Percentiles rank a stretch among this genome's conserved stretches.
These are phyloP conservation scores for Muscidifurax raptorellus DNA, from an alignment of 1,140 invertebrate species.

Conservation along the genomic window DNA sequence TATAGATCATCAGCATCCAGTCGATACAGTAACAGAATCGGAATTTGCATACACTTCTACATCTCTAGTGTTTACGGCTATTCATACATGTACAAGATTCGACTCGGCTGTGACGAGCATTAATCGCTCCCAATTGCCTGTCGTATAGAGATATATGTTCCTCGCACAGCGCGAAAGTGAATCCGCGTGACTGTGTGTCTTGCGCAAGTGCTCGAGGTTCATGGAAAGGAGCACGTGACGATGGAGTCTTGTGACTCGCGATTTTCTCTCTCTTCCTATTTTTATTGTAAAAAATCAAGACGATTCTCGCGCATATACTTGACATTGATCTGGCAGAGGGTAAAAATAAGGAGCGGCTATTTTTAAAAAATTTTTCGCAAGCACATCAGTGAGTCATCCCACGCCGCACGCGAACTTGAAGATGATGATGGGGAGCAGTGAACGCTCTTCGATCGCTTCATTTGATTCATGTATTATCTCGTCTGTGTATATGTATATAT, in stretches of 20 bases:
- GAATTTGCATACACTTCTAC: not conserved
- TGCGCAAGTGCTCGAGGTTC: not conserved
- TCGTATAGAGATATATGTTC: no score
- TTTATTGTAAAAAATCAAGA: no score
- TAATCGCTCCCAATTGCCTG: slow-evolving; percentile 5
- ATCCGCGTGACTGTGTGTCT: not conserved
- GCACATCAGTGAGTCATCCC: not conserved
- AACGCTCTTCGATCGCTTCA: not conserved
- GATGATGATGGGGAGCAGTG: not conserved
- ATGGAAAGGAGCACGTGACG: not conserved
- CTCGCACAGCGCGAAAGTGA: not conserved
- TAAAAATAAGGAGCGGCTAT: not conserved
- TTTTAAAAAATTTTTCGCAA: not conserved
- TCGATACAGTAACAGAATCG: no score
- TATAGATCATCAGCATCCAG: no score
- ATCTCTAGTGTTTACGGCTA: not conserved
- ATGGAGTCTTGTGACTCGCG: not conserved
- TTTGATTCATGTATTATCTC: no score
- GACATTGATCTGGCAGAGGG: no score
- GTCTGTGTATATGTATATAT: no score
- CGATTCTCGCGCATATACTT: no score
- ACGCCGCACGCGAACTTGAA: no score
- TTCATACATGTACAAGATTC: not conserved
- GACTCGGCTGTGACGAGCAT: not conserved
- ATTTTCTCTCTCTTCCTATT: not conserved